A percentile compares a stretch with the other conserved stretches of the same genome.
phyloP scores from a whole-genome alignment of 2,113 vertebrate genomes.

The Strix aluco region DNA sequence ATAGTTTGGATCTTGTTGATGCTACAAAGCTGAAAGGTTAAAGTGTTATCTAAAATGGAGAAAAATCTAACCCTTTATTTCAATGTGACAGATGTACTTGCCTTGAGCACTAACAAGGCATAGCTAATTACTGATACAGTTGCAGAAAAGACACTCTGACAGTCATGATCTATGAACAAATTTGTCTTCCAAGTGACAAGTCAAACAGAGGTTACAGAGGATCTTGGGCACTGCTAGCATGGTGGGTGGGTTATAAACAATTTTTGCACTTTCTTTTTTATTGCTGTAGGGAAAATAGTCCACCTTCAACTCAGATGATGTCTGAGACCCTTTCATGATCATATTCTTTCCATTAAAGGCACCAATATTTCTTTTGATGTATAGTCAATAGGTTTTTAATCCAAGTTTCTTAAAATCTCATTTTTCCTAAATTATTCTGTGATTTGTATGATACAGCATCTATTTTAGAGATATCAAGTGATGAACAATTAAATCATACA shows the following conservation, averaged over 20 bases:
- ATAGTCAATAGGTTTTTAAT: neutral
- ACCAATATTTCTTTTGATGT: neutral
- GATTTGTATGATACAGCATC: neutral
- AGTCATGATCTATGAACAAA: conserved; percentile 69
- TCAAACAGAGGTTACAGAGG: conserved; percentile 57
- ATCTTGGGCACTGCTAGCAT: neutral
- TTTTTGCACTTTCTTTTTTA: neutral
- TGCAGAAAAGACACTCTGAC: conserved; percentile 58
- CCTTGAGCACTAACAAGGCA: conserved; percentile 72
- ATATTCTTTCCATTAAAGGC: neutral
- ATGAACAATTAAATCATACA: neutral
- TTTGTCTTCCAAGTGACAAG: conserved; percentile 72
- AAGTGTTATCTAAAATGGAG: conserved; percentile 46
- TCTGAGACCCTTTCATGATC: neutral
- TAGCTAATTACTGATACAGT: conserved; percentile 73
- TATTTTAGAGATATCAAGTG: neutral
- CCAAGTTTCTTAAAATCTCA: neutral
- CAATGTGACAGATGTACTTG: conserved; percentile 65
- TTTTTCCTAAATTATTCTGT: neutral
- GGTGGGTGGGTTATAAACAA: neutral
- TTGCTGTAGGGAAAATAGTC: neutral
- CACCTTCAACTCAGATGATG: neutral
- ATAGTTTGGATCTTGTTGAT: conserved; percentile 10
- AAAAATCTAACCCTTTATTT: conserved; percentile 55
- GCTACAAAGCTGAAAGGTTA: conserved; percentile 34